phyloP scores from a whole-genome alignment of 2,888 invertebrate species.

The Trichacis sp. region DNA sequence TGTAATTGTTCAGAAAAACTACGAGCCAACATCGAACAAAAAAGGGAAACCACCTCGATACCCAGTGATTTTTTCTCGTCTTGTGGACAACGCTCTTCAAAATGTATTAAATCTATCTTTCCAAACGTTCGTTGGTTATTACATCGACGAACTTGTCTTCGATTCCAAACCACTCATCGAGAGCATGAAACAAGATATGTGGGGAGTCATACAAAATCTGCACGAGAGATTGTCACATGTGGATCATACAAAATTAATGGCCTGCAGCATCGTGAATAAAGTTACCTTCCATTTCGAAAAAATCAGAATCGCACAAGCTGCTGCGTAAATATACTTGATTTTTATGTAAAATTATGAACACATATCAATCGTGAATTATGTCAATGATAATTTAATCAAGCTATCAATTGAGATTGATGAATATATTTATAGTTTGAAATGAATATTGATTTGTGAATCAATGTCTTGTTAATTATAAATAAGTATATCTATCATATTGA shows the following conservation, averaged over 20 bases:
- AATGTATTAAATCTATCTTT: slow-evolving; percentile 84
- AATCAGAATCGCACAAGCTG: slow-evolving; percentile 81
- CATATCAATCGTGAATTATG: no score
- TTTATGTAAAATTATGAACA: no score
- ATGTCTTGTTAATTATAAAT: no score
- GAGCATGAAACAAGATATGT: slow-evolving; percentile 82
- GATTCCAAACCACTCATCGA: slow-evolving; percentile 76
- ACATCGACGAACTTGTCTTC: slow-evolving; percentile 80
- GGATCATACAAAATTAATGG: slow-evolving; percentile 85
- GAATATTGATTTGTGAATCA: no score
- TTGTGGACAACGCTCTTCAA: slow-evolving; percentile 86
- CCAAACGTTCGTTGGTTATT: slow-evolving; percentile 82
- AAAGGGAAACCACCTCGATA: slow-evolving; percentile 72
- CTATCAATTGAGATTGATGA: no score
- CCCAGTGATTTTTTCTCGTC: slow-evolving; percentile 85
- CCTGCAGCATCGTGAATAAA: slow-evolving; percentile 84
- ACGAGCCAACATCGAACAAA: slow-evolving; percentile 58
- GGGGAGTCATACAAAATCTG: slow-evolving; percentile 83
- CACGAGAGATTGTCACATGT: slow-evolving; percentile 80
- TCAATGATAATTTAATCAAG: no score
- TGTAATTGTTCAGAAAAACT: slow-evolving; percentile 56
- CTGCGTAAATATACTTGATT: slow-evolving; percentile 80
- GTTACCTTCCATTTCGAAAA: slow-evolving; percentile 88
- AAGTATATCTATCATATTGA: no score
- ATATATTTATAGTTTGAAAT: no score